Conservation (phyloP, 2,888 invertebrate species). For the Drosophila anceps region DNA sequence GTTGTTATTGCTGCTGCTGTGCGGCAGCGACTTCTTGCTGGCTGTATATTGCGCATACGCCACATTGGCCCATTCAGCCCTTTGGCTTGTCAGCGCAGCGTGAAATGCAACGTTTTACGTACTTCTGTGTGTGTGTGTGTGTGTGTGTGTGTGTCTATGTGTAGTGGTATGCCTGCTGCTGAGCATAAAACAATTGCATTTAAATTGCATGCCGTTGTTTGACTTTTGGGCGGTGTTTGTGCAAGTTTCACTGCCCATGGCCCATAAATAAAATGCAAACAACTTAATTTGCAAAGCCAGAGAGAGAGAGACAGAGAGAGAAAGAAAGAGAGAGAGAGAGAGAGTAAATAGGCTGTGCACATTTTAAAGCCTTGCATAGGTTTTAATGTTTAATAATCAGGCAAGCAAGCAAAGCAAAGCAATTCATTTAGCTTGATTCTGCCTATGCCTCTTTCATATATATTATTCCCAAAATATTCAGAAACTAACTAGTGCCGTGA, state of each 20-base stretch:
- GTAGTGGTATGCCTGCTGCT: slow-evolving; percentile 20
- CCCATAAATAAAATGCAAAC: slow-evolving; percentile 74
- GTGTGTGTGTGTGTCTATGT: slow-evolving; percentile 11
- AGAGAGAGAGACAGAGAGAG: not conserved
- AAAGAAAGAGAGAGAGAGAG: not conserved
- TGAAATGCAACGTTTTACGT: slow-evolving; percentile 32
- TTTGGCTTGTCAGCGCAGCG: slow-evolving; percentile 59
- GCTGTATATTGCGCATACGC: slow-evolving; percentile 66
- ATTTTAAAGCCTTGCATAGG: slow-evolving; percentile 27
- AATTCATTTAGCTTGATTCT: not conserved
- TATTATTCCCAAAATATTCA: slow-evolving; percentile 13
- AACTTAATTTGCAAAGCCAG: slow-evolving; percentile 67
- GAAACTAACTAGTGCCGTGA: slow-evolving; percentile 12
- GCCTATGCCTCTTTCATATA: not conserved
- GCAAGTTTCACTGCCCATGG: slow-evolving; percentile 57
- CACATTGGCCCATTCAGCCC: slow-evolving; percentile 64
- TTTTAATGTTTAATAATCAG: slow-evolving; percentile 38
- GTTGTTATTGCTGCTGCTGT: slow-evolving; percentile 13
- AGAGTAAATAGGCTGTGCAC: not conserved
- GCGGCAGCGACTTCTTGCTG: slow-evolving; percentile 43
- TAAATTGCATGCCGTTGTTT: slow-evolving; percentile 75
- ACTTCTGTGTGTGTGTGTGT: not conserved
- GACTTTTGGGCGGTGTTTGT: slow-evolving; percentile 65
- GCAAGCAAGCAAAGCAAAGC: slow-evolving; percentile 14
- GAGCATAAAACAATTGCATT: slow-evolving; percentile 77